These are phyloP conservation scores for Drosophila paranaensis DNA, from an alignment of 2,888 invertebrate species.

Conservation along the genomic window DNA sequence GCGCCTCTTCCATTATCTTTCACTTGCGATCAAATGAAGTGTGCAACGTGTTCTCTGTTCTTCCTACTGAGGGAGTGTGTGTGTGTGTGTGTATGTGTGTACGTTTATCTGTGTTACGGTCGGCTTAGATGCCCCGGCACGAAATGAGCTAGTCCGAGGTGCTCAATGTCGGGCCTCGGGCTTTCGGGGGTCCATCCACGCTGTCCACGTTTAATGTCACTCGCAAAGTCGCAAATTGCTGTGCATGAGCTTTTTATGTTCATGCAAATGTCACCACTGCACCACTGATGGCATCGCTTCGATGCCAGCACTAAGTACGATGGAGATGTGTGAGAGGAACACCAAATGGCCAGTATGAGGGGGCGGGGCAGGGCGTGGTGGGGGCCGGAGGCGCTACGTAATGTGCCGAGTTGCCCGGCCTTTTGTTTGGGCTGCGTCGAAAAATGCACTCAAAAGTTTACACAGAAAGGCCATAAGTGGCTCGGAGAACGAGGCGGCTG, in stretches of 20 bases:
- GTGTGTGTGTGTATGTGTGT: constrained; percentile 7
- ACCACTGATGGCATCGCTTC: constrained; percentile 57
- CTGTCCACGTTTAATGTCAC: constrained; percentile 80
- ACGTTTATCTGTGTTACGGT: constrained; percentile 12
- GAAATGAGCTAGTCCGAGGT: constrained; percentile 52
- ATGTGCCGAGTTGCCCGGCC: constrained; percentile 62
- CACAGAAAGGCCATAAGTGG: constrained; percentile 79
- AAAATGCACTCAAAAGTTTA: constrained; percentile 80
- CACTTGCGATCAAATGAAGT: constrained; percentile 81
- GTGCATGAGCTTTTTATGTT: constrained; percentile 83
- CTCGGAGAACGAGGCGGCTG: constrained; percentile 19
- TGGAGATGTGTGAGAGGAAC: neutral
- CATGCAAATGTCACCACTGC: constrained; percentile 78
- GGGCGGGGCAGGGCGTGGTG: too few relatives aligned
- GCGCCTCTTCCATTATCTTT: constrained; percentile 70
- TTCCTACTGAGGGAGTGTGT: neutral
- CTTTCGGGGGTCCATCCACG: constrained; percentile 24
- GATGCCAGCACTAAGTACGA: constrained; percentile 30
- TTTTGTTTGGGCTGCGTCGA: constrained; percentile 76
- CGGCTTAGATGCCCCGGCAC: constrained; percentile 49
- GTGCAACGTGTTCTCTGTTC: constrained; percentile 60
- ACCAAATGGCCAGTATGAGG: neutral
- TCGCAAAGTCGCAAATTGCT: constrained; percentile 82
- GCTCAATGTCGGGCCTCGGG: constrained; percentile 17
- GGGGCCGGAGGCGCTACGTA: constrained; percentile 37